Evolutionary conservation across 2,797 vertebrate genomes (phyloP).

Genomic region (Falco cherrug): DNA sequence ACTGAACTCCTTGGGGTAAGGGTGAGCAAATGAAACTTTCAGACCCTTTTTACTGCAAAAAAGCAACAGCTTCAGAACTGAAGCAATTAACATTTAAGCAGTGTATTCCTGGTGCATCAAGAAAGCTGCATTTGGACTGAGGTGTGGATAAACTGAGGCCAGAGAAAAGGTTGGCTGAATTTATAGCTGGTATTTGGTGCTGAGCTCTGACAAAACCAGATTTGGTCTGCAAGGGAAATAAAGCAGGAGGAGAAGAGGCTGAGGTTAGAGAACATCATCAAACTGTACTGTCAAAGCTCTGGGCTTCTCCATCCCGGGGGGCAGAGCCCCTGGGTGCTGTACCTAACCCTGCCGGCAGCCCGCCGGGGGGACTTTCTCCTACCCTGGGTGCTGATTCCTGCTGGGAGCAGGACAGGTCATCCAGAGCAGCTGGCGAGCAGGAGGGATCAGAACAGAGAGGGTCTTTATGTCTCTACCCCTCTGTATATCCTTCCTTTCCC

Average conservation of each 20-base stretch:
- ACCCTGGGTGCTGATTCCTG: no score
- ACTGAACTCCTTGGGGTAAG: background rate
- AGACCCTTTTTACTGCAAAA: background rate
- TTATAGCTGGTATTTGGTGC: background rate
- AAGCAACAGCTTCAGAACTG: background rate
- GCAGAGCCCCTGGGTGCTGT: background rate
- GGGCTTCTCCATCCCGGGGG: background rate
- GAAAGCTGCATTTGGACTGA: background rate
- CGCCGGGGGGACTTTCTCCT: background rate
- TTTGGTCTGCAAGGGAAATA: background rate
- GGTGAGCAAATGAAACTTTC: background rate
- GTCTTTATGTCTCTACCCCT: background rate
- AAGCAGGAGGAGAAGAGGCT: background rate
- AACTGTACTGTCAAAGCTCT: background rate
- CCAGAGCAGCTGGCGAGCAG: background rate
- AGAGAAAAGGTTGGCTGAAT: background rate
- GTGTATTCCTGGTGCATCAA: background rate
- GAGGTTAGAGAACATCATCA: background rate
- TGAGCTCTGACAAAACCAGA: background rate
- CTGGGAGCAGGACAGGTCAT: background rate
- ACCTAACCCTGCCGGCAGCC: fast-evolving
- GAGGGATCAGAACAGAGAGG: background rate
- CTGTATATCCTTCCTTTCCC: background rate
- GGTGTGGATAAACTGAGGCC: background rate
- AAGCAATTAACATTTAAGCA: background rate